phyloP scores from a whole-genome alignment of 2,888 invertebrate species.

The Eupithecia dodoneata region DNA sequence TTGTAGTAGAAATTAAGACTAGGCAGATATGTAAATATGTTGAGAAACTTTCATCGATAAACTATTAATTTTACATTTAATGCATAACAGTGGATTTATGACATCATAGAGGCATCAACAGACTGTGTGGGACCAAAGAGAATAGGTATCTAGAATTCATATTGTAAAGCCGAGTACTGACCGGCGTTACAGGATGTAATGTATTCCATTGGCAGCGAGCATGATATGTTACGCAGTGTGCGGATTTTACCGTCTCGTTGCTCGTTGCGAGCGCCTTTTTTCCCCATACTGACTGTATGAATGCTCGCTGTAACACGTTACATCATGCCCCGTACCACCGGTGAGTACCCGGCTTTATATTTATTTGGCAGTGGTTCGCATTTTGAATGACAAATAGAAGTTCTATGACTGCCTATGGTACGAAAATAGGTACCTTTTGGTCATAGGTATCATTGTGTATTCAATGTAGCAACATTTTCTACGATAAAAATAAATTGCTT shows the following conservation, averaged over 20 bases:
- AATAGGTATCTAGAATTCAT: constrained; percentile 68
- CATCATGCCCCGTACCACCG: too few relatives aligned
- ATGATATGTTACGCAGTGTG: too few relatives aligned
- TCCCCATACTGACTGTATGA: too few relatives aligned
- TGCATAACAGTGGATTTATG: constrained; percentile 55
- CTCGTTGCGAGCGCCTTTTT: too few relatives aligned
- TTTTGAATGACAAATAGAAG: constrained; percentile 78
- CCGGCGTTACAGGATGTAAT: too few relatives aligned
- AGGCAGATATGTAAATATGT: neutral
- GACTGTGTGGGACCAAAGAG: constrained; percentile 75
- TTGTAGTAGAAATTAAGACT: neutral
- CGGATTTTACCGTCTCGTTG: too few relatives aligned
- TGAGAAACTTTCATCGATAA: constrained; percentile 18
- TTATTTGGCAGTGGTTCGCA: constrained; percentile 75
- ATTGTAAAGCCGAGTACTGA: constrained; percentile 60
- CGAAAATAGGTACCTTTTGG: neutral
- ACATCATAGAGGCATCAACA: constrained; percentile 68
- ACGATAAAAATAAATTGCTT: constrained; percentile 55
- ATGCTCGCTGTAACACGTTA: too few relatives aligned
- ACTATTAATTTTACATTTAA: constrained; percentile 33
- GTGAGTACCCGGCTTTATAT: constrained; percentile 49
- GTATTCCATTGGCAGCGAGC: too few relatives aligned
- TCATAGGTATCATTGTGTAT: constrained; percentile 45
- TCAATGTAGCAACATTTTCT: constrained; percentile 47
- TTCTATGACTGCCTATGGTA: constrained; percentile 65